A percentile compares a stretch with the other conserved stretches of the same genome.
phyloP scores from a whole-genome alignment of 2,888 invertebrate genomes.

The Octodonta nipae region DNA sequence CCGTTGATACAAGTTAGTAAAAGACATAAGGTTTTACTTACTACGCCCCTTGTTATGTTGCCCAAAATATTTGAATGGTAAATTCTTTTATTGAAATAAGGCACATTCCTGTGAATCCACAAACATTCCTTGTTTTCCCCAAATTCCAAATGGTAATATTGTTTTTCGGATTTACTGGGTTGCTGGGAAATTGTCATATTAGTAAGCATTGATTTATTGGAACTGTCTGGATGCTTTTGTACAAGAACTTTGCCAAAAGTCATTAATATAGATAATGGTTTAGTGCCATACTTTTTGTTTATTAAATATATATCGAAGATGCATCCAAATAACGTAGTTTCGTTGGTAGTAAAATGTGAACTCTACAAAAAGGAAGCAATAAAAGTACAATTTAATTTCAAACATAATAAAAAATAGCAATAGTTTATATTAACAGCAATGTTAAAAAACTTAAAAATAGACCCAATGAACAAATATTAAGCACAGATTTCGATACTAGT shows the following conservation, averaged over 20 bases:
- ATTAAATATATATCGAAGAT: constrained; percentile 57
- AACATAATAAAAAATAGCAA: too few species aligned
- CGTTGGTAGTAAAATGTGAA: constrained; percentile 46
- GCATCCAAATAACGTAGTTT: constrained; percentile 50
- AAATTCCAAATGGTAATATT: constrained; percentile 24
- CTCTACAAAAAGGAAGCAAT: too few species aligned
- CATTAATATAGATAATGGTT: constrained; percentile 50
- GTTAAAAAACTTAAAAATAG: too few species aligned
- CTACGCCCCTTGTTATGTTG: constrained; percentile 40
- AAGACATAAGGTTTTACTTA: too few species aligned
- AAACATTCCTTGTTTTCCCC: constrained; percentile 53
- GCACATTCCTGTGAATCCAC: constrained; percentile 46
- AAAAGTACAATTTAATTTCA: too few species aligned
- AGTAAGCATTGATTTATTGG: constrained; percentile 21
- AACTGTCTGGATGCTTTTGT: constrained; percentile 5
- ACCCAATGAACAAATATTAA: too few species aligned
- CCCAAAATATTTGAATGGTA: constrained; percentile 53
- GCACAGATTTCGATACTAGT: too few species aligned
- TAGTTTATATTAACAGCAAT: too few species aligned
- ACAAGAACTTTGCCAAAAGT: constrained; percentile 44
- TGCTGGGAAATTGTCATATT: constrained; percentile 15
- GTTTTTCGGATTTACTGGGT: constrained; percentile 20
- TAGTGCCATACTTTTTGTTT: constrained; percentile 41
- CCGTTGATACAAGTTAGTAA: too few species aligned
- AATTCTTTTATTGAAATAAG: constrained; percentile 53